Base-by-base conservation (phyloP, 2,888 invertebrate genomes). In the Anthophora plumipes region DNA sequence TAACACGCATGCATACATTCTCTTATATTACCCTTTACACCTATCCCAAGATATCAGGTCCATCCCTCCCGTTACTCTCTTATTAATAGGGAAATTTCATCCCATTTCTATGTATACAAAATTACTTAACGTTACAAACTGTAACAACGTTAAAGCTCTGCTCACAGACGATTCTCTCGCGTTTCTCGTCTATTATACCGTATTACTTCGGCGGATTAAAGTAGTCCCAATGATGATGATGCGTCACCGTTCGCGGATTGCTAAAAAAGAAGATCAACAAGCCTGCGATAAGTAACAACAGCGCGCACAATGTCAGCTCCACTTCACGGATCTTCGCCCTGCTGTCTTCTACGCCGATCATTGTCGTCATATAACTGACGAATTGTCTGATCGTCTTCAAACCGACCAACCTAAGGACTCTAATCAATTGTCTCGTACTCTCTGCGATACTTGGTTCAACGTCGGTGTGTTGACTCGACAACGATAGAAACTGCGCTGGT, bases 211-310 rank as follows among this genome's bases (percentile, higher is more conserved):
- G 97, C 14, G 97, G 97, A 94, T 97, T 97, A 89, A 97, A 97
- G 93, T 96, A 97, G 92, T 97, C 97, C 97, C 97, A 97, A 89
- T 97, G 97, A 92, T 97, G 97, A 92, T 97, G 97, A 92, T 97
- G 97, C 66, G 96, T 96, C 73, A 96, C 95, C 80, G 94, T 94
- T 66, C 94, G 94, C 81, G 96, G 95, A 84, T 96, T 96, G 80
- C 96, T 96, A 78, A 96, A 95, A 67, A 97, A 96, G 84, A 97
- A 95, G 93, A 98, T 94, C 82, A 98, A 95, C 78, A 98, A 94
- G 20, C 96, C 97, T 67, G 97, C 96, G 50, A 98, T 95, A 82
- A 98, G 94, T 67, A 98, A 95, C 77, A 98, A 94, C 82, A 98
- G 95, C 90, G 97, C 96, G 74, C 97, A 96, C 88, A 97, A 94